Conservation (phyloP, 2,888 invertebrate genomes). For the Hirtodrosophila alboralis region DNA sequence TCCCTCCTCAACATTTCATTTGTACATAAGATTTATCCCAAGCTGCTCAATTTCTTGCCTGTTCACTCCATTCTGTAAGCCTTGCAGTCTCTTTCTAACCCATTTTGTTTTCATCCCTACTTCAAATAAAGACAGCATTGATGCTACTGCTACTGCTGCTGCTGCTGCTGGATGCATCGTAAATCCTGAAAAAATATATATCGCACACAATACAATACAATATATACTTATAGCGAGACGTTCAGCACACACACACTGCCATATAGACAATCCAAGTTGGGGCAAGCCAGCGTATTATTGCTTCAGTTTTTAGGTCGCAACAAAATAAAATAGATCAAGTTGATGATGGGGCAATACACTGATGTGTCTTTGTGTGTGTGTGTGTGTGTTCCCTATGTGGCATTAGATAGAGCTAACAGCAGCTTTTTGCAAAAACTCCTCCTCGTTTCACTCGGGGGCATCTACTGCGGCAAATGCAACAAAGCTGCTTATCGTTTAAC, state of each 20-base stretch:
- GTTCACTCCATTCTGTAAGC: conserved; percentile 4
- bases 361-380: conserved; percentile 17
- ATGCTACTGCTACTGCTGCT: conserved; percentile 35
- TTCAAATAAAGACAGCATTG: conserved; percentile 66
- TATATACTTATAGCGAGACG: conserved; percentile 39
- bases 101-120: conserved; percentile 43
- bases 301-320: conserved; percentile 61
- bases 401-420: conserved; percentile 51
- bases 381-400: conserved; percentile 20
- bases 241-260: conserved; percentile 19
- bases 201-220: conserved; percentile 40
- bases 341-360: conserved; percentile 60
- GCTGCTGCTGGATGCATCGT: conserved; percentile 57
- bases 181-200: conserved; percentile 60
- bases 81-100: conserved; percentile 29
- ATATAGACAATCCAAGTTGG: conserved; percentile 47
- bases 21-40: conserved; percentile 56
- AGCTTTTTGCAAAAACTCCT: conserved; percentile 18
- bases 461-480: conserved; percentile 59
- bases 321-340: conserved; percentile 68
- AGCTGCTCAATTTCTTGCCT: conserved; percentile 21
- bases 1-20: conserved; percentile 37
- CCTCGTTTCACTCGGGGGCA: too few species aligned
- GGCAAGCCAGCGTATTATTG: conserved; percentile 74
- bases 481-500: conserved; percentile 77